Percentiles rank a stretch among this genome's conserved stretches.
Evolutionary conservation across 2,113 vertebrate genomes (phyloP).

Genomic region (Corythornis vintsioides): DNA sequence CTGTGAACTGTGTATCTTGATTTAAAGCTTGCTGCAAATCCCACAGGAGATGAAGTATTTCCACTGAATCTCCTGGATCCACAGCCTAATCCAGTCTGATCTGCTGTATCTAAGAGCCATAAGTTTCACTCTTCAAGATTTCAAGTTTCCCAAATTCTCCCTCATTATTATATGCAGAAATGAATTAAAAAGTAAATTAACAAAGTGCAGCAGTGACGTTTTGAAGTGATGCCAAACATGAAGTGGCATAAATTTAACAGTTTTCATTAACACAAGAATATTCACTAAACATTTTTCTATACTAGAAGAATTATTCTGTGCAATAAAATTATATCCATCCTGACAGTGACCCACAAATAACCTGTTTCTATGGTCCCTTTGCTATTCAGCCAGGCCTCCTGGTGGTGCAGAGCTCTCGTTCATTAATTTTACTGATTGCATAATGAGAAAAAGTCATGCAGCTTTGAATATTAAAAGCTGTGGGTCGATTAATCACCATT

Average conservation of each 20-base stretch:
- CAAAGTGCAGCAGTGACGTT: background rate
- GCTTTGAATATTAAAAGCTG: constrained; percentile 63
- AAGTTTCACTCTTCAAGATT: background rate
- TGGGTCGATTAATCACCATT: constrained; percentile 47
- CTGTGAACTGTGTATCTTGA: background rate
- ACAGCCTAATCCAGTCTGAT: background rate
- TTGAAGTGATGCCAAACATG: constrained; percentile 29
- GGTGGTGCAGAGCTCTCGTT: constrained; percentile 46
- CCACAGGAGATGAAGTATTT: background rate
- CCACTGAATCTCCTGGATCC: background rate
- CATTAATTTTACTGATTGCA: constrained; percentile 71
- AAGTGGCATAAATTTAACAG: constrained; percentile 28
- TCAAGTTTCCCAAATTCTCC: background rate
- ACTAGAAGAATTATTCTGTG: constrained; percentile 8
- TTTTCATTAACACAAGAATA: constrained; percentile 47
- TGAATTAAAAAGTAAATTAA: background rate
- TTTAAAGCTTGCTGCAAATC: background rate
- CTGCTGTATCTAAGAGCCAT: background rate
- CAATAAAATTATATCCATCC: constrained; percentile 27
- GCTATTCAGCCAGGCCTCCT: constrained; percentile 50
- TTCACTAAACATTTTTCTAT: constrained; percentile 43
- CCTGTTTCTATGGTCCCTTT: constrained; percentile 35
- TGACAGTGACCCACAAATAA: constrained; percentile 56
- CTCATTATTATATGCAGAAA: background rate
- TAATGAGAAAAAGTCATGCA: constrained; percentile 65